Base-by-base conservation (phyloP, 1,140 invertebrate genomes). In the Dendroctonus ponderosae region DNA sequence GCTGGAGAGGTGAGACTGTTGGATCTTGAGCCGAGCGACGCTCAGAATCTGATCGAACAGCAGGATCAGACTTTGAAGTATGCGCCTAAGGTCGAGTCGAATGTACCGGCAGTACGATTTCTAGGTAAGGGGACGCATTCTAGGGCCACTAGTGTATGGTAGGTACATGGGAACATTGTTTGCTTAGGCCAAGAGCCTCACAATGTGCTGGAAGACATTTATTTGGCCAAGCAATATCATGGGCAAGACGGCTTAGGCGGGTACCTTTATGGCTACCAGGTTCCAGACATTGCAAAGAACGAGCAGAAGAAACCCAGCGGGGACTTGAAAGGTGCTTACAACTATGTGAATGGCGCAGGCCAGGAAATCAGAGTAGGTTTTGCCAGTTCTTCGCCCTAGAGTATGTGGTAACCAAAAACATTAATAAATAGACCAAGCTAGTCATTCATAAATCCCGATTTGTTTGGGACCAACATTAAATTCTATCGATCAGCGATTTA, bases 191-290 rank as follows among this genome's bases (percentile, higher is more conserved):
- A 86, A 51, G 84, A 86, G 74, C 82, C 85, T 4, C 82, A 86
- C n/a, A 82, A 87, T 8, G 86, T 85, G 57, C 78, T 85, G 37
- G 85, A 87, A 77, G 85, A 87, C 78, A 85, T 86, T 37, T 87
- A 87, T 72, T 76, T 85, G 56, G 86, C 85, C 2, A 82, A 82
- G 65, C 86, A 87, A 73, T 87, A 82, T 71, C 86, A 87, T 69
- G 86, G 86, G 0, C 86, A 87, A 76, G 76, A 78, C 65, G 76
- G 77, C 26, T 72, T 86, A 9, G 86, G 86, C 3, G 82, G 83
- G n/a, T 86, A 86, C 66, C 80, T 82, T 0, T 87, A 86, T 62
- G 86, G 86, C 11, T 87, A 87, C 70, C 78, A 82, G 62, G 83
- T 86, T 6, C 86, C 85, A 43, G 85, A 87, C 71, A 86, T 86